These are phyloP conservation scores for Trinectes maculatus DNA, from an alignment of 2,113 vertebrate species.

Conservation along the genomic window DNA sequence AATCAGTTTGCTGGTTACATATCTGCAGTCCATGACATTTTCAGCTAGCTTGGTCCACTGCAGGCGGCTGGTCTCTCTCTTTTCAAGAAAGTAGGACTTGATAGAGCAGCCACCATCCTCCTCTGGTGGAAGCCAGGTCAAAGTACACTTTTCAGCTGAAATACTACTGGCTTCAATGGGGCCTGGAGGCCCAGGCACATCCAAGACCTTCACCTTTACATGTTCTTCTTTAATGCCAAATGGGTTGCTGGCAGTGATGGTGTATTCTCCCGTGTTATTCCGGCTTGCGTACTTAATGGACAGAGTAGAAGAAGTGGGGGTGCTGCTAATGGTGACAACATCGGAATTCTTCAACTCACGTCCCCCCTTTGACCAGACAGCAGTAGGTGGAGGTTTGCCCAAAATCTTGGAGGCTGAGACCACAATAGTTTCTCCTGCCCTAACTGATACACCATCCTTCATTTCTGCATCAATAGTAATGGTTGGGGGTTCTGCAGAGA, in stretches of 20 bases:
- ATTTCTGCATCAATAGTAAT: slow-evolving; percentile 93
- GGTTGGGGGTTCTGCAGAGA: slow-evolving; percentile 89
- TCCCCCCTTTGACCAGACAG: slow-evolving; percentile 94
- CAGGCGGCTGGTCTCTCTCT: slow-evolving; percentile 97
- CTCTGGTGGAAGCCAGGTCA: slow-evolving; percentile 94
- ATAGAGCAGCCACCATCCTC: slow-evolving; percentile 95
- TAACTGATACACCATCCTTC: slow-evolving; percentile 94
- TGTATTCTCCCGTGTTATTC: slow-evolving; percentile 98
- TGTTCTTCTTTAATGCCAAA: slow-evolving; percentile 95
- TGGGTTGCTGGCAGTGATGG: slow-evolving; percentile 95
- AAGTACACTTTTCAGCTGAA: slow-evolving; percentile 95
- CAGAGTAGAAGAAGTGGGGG: slow-evolving; percentile 91
- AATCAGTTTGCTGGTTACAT: slow-evolving; percentile 91
- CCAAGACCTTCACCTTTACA: slow-evolving; percentile 94
- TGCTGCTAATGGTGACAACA: slow-evolving; percentile 86
- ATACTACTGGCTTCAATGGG: slow-evolving; percentile 93
- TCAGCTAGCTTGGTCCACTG: slow-evolving; percentile 96
- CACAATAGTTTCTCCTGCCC: slow-evolving; percentile 92
- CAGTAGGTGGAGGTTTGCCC: slow-evolving; percentile 94
- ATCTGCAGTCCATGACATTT: slow-evolving; percentile 91
- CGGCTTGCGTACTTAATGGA: slow-evolving; percentile 92
- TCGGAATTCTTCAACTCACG: slow-evolving; percentile 96
- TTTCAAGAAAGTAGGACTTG: slow-evolving; percentile 95
- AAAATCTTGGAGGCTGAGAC: slow-evolving; percentile 92
- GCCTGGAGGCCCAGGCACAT: slow-evolving; percentile 95